phyloP scores from a whole-genome alignment of 2,113 vertebrate genomes.

The Xenopus borealis region DNA sequence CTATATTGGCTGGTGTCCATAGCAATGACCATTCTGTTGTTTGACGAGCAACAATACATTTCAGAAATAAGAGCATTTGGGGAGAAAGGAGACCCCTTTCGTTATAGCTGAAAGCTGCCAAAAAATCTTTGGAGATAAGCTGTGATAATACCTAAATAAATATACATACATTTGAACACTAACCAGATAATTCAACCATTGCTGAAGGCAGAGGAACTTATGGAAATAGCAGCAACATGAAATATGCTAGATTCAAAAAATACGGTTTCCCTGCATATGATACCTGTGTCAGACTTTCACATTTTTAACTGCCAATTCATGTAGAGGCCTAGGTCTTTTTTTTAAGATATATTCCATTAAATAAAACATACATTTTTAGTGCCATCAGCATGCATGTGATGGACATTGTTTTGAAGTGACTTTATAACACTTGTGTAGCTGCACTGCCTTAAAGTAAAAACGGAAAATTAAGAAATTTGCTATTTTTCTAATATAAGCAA shows the following conservation, averaged over 20 bases:
- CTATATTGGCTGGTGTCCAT: slow-evolving; percentile 81
- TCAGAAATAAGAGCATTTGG: not conserved
- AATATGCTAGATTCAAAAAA: slow-evolving; percentile 16
- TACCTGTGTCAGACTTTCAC: slow-evolving; percentile 52
- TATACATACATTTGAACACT: slow-evolving; percentile 59
- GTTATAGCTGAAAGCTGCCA: slow-evolving; percentile 15
- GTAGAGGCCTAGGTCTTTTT: slow-evolving; percentile 61
- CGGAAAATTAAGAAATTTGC: slow-evolving; percentile 44
- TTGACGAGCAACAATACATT: slow-evolving; percentile 54
- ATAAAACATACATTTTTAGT: slow-evolving; percentile 66
- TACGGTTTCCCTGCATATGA: slow-evolving; percentile 8
- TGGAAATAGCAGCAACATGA: not conserved
- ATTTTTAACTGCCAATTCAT: slow-evolving; percentile 66
- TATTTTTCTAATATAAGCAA: slow-evolving; percentile 54
- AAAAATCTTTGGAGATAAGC: slow-evolving; percentile 7
- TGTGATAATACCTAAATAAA: slow-evolving; percentile 48
- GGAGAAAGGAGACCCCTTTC: slow-evolving; percentile 1
- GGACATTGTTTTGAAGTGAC: slow-evolving; percentile 59
- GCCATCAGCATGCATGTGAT: slow-evolving; percentile 70
- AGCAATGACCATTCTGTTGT: slow-evolving; percentile 94
- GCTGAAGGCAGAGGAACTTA: slow-evolving; percentile 37
- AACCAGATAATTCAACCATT: slow-evolving; percentile 62
- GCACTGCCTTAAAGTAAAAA: slow-evolving; percentile 56
- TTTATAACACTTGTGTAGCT: slow-evolving; percentile 57
- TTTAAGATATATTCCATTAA: slow-evolving; percentile 66